Conservation (phyloP, 2,888 invertebrate species). For the Diogma glabrata region DNA sequence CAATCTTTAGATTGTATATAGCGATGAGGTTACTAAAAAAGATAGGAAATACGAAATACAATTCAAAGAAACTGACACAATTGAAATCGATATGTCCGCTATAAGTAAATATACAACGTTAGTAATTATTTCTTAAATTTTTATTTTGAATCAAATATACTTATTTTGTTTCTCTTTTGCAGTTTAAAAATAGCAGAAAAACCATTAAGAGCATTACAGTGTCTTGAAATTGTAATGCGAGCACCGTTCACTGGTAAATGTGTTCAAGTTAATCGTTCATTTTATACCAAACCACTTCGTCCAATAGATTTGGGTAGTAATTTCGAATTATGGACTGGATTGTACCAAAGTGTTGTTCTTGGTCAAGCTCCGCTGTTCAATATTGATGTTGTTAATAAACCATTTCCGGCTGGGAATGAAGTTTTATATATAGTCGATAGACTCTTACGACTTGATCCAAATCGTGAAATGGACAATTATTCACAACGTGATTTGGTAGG, state of each 20-base stretch:
- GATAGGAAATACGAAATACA: conserved; percentile 22
- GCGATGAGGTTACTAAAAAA: neutral
- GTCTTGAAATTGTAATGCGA: conserved; percentile 54
- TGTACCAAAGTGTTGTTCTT: conserved; percentile 84
- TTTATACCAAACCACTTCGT: conserved; percentile 47
- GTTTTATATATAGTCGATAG: conserved; percentile 22
- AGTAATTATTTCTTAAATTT: neutral
- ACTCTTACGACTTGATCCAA: neutral
- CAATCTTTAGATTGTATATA: neutral
- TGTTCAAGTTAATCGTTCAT: conserved; percentile 45
- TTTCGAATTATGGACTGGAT: conserved; percentile 83
- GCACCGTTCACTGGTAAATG: conserved; percentile 33
- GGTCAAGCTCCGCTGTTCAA: conserved; percentile 84
- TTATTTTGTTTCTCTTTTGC: neutral
- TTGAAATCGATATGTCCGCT: conserved; percentile 25
- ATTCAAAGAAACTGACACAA: conserved; percentile 25
- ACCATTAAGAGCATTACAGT: conserved; percentile 41
- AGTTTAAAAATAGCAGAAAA: too few species aligned
- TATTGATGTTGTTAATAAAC: conserved; percentile 79
- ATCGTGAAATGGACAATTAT: neutral
- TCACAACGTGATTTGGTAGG: neutral
- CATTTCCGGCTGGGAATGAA: conserved; percentile 44
- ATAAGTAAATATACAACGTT: conserved; percentile 24
- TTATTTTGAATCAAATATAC: neutral
- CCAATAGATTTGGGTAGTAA: conserved; percentile 55